Evolutionary conservation across 2,113 vertebrate genomes (phyloP).

Genomic region (Gymnorhina tibicen): DNA sequence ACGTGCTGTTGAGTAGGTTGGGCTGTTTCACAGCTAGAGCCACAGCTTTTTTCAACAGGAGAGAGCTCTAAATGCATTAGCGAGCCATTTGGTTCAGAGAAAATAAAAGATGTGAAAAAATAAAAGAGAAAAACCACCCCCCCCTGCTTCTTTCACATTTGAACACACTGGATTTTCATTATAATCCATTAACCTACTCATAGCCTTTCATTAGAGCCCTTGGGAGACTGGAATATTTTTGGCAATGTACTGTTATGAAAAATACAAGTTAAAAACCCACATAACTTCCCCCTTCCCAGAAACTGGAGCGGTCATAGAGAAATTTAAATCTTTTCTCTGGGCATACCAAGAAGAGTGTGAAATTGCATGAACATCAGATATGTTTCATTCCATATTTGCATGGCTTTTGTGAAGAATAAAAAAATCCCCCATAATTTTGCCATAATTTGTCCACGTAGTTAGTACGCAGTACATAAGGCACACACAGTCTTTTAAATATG

Average conservation of each 20-base stretch:
- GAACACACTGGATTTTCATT: constrained; percentile 32
- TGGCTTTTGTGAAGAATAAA: background rate
- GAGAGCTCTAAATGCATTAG: constrained; percentile 23
- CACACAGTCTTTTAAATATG: background rate
- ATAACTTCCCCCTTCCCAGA: background rate
- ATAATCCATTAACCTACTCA: constrained; percentile 45
- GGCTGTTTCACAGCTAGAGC: constrained; percentile 16
- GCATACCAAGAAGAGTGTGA: background rate
- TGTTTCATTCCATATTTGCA: background rate
- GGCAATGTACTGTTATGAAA: constrained; percentile 25
- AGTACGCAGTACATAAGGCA: background rate
- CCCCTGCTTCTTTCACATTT: constrained; percentile 2
- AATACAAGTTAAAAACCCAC: background rate
- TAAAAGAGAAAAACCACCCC: background rate
- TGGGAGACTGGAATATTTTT: constrained; percentile 47
- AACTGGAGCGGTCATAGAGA: background rate
- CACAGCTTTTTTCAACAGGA: constrained; percentile 9
- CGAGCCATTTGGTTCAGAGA: background rate
- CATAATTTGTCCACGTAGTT: background rate
- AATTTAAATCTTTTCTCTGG: background rate
- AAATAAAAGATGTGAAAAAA: constrained; percentile 45
- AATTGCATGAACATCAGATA: background rate
- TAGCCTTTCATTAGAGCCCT: constrained; percentile 52
- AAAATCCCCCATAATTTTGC: background rate
- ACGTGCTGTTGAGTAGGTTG: background rate